Evolutionary conservation across 1,140 invertebrate genomes (phyloP).

Genomic region (roundworm (Caenorhabditis elegans)): DNA sequence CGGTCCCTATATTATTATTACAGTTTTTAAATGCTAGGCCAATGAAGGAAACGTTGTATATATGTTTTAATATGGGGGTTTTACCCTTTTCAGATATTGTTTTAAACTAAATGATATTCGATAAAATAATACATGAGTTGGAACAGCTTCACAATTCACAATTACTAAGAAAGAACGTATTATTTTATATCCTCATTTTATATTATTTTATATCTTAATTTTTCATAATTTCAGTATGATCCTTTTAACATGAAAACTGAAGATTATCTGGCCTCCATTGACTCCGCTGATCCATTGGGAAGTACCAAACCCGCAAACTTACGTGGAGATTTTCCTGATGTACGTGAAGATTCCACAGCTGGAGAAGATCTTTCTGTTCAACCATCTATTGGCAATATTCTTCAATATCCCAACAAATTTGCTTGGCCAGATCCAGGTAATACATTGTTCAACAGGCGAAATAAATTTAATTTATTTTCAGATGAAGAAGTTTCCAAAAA

Average conservation of each 20-base stretch:
- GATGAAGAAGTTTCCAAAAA: not conserved
- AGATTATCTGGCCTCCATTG: not conserved
- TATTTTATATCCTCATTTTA: too few species aligned
- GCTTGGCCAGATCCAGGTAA: constrained; percentile 13
- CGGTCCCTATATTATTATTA: too few species aligned
- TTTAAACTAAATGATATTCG: too few species aligned
- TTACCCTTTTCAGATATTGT: too few species aligned
- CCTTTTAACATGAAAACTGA: constrained; percentile 3
- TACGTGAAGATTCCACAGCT: constrained; percentile 5
- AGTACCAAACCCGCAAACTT: not conserved
- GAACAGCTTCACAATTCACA: too few species aligned
- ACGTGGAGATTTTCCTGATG: not conserved
- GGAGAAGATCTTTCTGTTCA: not conserved
- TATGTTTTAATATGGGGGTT: too few species aligned
- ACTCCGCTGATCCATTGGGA: not conserved
- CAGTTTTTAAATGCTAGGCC: too few species aligned
- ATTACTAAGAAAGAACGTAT: too few species aligned
- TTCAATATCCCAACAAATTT: constrained; percentile 6
- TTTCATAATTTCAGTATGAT: not conserved
- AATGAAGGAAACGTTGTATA: too few species aligned
- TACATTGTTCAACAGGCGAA: not conserved
- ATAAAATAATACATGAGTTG: too few species aligned
- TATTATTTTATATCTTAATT: too few species aligned
- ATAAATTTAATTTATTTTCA: not conserved
- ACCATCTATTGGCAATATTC: not conserved